phyloP scores from a whole-genome alignment of 2,113 vertebrate genomes.

The Tachysurus fulvidraco region DNA sequence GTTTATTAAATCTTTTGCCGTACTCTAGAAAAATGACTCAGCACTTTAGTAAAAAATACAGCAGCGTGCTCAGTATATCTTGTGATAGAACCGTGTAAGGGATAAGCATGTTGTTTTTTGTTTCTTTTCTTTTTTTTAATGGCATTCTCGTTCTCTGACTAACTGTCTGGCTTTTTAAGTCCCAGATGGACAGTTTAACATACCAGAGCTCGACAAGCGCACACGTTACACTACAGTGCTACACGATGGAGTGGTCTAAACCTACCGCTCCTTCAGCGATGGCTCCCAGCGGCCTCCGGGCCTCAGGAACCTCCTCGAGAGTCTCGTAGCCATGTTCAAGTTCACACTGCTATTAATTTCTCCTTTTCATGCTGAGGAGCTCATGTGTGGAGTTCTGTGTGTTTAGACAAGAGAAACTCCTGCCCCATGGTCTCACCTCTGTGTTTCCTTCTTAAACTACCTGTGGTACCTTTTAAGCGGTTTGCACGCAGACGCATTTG shows the following conservation, averaged over 20 bases:
- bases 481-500: neutral
- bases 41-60: neutral
- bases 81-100: neutral
- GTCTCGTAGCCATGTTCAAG: slow-evolving; percentile 17
- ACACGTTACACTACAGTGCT: neutral
- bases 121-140: neutral
- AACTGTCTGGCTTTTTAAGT: slow-evolving; percentile 25
- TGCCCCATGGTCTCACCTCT: slow-evolving; percentile 1
- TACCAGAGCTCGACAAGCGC: slow-evolving; percentile 9
- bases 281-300: slow-evolving; percentile 22
- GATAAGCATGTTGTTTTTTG: neutral
- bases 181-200: slow-evolving; percentile 35
- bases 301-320: slow-evolving; percentile 11
- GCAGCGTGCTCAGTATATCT: neutral
- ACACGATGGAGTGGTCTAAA: neutral
- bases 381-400: neutral
- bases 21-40: slow-evolving; percentile 2
- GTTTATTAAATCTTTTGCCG: neutral
- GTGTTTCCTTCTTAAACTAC: neutral
- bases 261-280: neutral
- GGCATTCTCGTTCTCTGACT: slow-evolving; percentile 14
- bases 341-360: slow-evolving; percentile 36
- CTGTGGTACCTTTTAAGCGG: neutral
- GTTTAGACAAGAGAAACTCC: slow-evolving; percentile 11
- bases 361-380: neutral